A percentile compares a stretch with the other conserved stretches of the same genome.
These are phyloP conservation scores for Nineta flava DNA, from an alignment of 2,888 invertebrate species.

Conservation along the genomic window DNA sequence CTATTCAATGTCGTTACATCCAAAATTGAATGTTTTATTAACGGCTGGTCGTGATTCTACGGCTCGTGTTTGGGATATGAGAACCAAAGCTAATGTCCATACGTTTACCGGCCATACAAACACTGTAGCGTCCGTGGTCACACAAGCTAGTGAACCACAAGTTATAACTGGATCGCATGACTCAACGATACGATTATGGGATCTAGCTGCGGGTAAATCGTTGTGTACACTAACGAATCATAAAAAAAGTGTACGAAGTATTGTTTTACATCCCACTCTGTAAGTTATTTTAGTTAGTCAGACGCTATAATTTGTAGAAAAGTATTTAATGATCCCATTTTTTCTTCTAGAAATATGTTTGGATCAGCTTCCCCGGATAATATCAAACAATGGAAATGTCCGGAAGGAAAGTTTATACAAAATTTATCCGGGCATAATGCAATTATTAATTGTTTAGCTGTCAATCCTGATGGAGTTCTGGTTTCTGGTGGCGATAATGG, in stretches of 20 bases:
- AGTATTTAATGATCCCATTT: no score
- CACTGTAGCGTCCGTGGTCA: constrained; percentile 87
- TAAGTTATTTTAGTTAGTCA: constrained; percentile 25
- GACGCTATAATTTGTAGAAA: not conserved
- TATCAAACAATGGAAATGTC: constrained; percentile 98
- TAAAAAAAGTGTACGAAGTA: constrained; percentile 82
- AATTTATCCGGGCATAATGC: constrained; percentile 94
- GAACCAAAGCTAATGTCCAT: constrained; percentile 96
- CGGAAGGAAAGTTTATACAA: constrained; percentile 93
- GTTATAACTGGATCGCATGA: constrained; percentile 90
- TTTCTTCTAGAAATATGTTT: constrained; percentile 60
- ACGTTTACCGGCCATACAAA: constrained; percentile 92
- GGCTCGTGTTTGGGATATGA: constrained; percentile 96
- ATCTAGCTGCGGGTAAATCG: constrained; percentile 89
- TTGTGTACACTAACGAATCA: constrained; percentile 93
- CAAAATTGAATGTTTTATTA: constrained; percentile 84
- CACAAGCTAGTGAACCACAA: constrained; percentile 85
- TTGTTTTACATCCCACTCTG: constrained; percentile 59
- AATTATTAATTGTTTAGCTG: constrained; percentile 91
- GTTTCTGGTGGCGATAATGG: constrained; percentile 99
- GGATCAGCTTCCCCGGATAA: constrained; percentile 97
- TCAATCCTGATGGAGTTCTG: constrained; percentile 87
- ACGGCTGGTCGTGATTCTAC: constrained; percentile 93
- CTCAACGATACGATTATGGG: constrained; percentile 94
- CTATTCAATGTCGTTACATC: constrained; percentile 85